Base-by-base conservation (phyloP, 2,888 invertebrate genomes). In the Agrochola macilenta region DNA sequence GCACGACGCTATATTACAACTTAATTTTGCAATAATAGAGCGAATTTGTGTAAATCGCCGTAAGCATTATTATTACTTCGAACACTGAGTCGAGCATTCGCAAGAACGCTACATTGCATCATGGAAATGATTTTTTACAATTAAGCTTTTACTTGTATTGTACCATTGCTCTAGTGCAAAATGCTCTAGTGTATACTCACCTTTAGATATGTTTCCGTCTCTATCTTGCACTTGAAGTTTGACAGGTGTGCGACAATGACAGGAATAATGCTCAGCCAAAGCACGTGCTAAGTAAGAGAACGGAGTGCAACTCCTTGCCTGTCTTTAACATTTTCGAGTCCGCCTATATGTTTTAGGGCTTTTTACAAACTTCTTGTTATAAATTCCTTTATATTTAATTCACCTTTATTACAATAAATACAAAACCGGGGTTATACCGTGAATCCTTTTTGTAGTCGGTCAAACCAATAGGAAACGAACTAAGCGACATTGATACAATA, bases 381-480 rank as follows among this genome's bases (percentile, higher is more conserved):
- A 26, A 11, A 46, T 26, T 46, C 20, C 43, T 65, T 20, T 65
- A n/a, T n/a, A 64, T 17, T 49, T 0, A 49, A 49, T 30, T 30
- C 8, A 61, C 39, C 8, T 43, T 46, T 54, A 30, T 75, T 52
- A 35, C 5, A 74, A 61, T 26, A 61, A 74, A 35, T 75, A 63
- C 43, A 54, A 58, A 54, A 75, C 60, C 12, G 17, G 5, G 30
- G 43, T 71, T 57, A 30, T 30, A 43, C 20, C 30, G 20, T 17
- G 0, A 30, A 26, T 9, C 8, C 9, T 43, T 20, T 76, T 43
- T 43, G 5, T n/a, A 20, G 11, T 52, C 30, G 5, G 8, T 43
- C 9, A 68, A 58, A 65, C 20, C 20, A 14, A 43, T 2, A 49
- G 7, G 30, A 1, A 30, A 52, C 14, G 9, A 60, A 30, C 14